Conservation (phyloP, 2,888 invertebrate species). For the Acleris emargana region DNA sequence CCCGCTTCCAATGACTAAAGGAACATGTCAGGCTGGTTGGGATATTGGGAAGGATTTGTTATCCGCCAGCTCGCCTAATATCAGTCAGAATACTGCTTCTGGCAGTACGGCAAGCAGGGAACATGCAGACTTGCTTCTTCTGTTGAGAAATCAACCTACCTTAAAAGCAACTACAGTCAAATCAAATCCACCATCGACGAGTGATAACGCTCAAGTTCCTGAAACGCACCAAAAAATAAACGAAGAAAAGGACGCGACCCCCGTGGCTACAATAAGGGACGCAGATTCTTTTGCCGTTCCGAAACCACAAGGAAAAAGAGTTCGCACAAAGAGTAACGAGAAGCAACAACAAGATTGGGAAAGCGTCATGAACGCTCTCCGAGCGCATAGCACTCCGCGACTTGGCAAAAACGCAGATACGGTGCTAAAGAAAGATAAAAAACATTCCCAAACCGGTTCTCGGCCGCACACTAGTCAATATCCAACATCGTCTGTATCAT, state of each 20-base stretch:
- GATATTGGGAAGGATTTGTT: too few relatives aligned
- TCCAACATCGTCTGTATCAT: slow-evolving; percentile 11
- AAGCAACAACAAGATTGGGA: slow-evolving; percentile 60
- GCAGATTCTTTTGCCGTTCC: not conserved
- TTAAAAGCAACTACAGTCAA: slow-evolving; percentile 9
- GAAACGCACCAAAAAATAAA: not conserved
- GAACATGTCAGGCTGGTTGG: not conserved
- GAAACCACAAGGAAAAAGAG: not conserved
- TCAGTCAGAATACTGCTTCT: slow-evolving; percentile 3
- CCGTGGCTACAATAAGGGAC: slow-evolving; percentile 15
- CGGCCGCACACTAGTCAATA: slow-evolving; percentile 44
- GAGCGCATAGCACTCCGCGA: slow-evolving; percentile 68
- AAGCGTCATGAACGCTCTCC: slow-evolving; percentile 65
- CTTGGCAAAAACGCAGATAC: slow-evolving; percentile 68
- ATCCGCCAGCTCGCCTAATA: not conserved
- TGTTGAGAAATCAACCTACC: slow-evolving; percentile 24
- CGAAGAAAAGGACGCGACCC: not conserved
- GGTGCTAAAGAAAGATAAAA: slow-evolving; percentile 57
- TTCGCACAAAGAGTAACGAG: slow-evolving; percentile 28
- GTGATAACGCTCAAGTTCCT: slow-evolving; percentile 12
- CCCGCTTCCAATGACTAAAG: not conserved
- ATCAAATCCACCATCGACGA: not conserved
- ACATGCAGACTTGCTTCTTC: slow-evolving; percentile 25
- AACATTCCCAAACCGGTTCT: slow-evolving; percentile 45
- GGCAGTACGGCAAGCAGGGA: slow-evolving; percentile 18